Conservation (phyloP, 2,113 vertebrate genomes). For the Muscicapa adusta region DNA sequence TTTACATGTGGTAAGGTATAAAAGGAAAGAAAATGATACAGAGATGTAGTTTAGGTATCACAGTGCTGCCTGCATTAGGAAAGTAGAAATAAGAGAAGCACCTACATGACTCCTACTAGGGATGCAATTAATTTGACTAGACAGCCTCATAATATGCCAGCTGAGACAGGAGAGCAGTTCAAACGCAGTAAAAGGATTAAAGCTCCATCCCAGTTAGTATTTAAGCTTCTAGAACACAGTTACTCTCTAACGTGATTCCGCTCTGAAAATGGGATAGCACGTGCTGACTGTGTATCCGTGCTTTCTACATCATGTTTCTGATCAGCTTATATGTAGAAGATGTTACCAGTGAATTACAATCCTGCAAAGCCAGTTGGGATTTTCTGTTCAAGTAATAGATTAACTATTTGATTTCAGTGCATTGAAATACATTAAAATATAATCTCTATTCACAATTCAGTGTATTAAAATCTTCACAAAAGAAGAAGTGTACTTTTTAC, state of each 20-base stretch:
- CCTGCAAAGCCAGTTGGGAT: not conserved
- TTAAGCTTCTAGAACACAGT: not conserved
- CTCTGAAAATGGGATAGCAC: not conserved
- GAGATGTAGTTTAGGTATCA: not conserved
- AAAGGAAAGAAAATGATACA: not conserved
- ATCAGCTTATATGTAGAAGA: not conserved
- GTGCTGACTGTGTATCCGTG: not conserved
- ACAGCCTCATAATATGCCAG: constrained; percentile 50
- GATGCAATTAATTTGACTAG: constrained; percentile 54
- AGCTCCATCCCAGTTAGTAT: constrained; percentile 11
- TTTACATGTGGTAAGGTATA: not conserved
- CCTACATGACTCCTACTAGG: constrained; percentile 31
- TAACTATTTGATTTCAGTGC: not conserved
- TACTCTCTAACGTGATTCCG: not conserved
- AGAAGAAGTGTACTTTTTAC: not conserved
- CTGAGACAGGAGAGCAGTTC: constrained; percentile 31
- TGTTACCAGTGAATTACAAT: not conserved
- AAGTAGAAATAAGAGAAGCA: constrained; percentile 34
- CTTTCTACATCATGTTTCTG: not conserved
- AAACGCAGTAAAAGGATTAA: constrained; percentile 48
- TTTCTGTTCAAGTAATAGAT: not conserved
- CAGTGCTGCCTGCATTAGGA: not conserved
- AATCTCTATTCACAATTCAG: not conserved
- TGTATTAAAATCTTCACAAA: not conserved
- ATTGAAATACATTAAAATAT: not conserved